phyloP scores from a whole-genome alignment of 1,140 invertebrate species.

The Drosophila nebulosa region DNA sequence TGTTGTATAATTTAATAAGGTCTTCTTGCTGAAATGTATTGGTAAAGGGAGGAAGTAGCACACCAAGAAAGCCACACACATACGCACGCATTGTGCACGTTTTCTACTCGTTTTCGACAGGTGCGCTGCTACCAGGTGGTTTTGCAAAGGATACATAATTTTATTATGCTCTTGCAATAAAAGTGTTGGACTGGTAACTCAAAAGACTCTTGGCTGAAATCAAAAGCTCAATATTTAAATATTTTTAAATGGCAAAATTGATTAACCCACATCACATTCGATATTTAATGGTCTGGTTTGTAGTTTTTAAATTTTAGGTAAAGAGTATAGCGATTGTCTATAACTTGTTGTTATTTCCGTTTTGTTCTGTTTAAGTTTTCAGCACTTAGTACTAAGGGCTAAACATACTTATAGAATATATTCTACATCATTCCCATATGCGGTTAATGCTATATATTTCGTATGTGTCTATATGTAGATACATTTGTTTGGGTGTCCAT shows the following conservation, averaged over 20 bases:
- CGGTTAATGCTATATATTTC: constrained; percentile 34
- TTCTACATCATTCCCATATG: constrained; percentile 42
- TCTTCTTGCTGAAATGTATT: constrained; percentile 60
- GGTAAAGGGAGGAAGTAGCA: constrained; percentile 34
- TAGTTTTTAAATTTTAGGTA: no score
- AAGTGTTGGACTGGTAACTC: not conserved
- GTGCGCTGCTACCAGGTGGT: constrained; percentile 22
- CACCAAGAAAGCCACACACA: constrained; percentile 7
- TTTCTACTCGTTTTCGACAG: constrained; percentile 69
- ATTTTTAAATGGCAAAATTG: no score
- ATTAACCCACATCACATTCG: no score
- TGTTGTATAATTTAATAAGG: constrained; percentile 72
- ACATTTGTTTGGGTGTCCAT: constrained; percentile 2
- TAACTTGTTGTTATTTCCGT: not conserved
- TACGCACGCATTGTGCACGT: constrained; percentile 46
- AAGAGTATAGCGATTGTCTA: not conserved
- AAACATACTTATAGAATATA: constrained; percentile 5
- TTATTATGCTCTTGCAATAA: constrained; percentile 40
- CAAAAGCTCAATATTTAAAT: not conserved
- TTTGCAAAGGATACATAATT: constrained; percentile 51
- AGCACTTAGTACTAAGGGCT: not conserved
- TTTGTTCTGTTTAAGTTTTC: constrained; percentile 11
- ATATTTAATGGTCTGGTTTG: no score
- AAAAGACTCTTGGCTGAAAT: not conserved
- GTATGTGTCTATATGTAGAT: not conserved